phyloP scores from a whole-genome alignment of 2,113 vertebrate species.

The Notechis scutatus region DNA sequence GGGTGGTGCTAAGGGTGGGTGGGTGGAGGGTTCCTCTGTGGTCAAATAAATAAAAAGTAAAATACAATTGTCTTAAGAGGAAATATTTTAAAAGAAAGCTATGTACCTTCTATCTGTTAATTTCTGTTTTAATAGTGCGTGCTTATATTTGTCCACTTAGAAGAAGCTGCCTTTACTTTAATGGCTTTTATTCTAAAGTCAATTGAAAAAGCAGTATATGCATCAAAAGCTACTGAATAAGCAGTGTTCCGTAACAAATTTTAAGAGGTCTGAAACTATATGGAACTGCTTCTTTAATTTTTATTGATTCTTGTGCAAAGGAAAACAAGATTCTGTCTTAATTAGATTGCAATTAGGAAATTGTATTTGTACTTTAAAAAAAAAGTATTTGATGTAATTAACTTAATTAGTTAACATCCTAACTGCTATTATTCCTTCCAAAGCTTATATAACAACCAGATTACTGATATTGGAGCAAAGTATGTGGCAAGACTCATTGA shows the following conservation, averaged over 20 bases:
- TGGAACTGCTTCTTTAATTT: not conserved
- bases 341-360: not conserved
- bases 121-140: not conserved
- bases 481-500: slow-evolving; percentile 84
- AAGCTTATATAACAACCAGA: slow-evolving; percentile 91
- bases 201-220: not conserved
- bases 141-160: not conserved
- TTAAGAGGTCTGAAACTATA: not conserved
- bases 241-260: not conserved
- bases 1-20: not conserved
- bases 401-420: slow-evolving; percentile 35
- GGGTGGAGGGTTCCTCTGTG: no score
- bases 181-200: not conserved
- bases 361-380: not conserved
- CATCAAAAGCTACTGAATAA: not conserved
- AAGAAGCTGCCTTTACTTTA: not conserved
- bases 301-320: not conserved
- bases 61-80: not conserved
- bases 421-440: slow-evolving; percentile 57
- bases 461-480: slow-evolving; percentile 86
- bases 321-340: not conserved
- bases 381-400: not conserved
- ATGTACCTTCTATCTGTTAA: not conserved
- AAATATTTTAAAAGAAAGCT: not conserved
- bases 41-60: not conserved